Percentiles rank a stretch among this genome's conserved stretches.
phyloP scores from a whole-genome alignment of 2,113 vertebrate species.

The Plotosus lineatus region DNA sequence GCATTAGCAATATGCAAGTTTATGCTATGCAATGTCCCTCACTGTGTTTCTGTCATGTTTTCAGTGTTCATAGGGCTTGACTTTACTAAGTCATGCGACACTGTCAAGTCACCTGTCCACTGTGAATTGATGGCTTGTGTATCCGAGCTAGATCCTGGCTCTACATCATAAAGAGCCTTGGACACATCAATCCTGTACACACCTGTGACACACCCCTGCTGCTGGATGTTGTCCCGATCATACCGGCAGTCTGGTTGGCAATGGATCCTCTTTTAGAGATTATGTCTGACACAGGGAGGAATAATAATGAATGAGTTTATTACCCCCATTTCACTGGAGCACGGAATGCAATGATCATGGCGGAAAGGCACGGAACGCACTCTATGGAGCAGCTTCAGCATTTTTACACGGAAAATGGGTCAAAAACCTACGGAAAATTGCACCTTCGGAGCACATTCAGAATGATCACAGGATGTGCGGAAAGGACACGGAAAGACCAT shows the following conservation, averaged over 20 bases:
- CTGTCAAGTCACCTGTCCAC: conserved; percentile 28
- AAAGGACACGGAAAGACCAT: too few relatives aligned
- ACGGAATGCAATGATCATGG: conserved; percentile 42
- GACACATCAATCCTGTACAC: conserved; percentile 46
- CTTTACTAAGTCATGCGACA: not conserved
- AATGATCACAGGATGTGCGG: too few relatives aligned
- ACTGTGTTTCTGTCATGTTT: conserved; percentile 13
- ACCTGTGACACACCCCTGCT: conserved; percentile 29
- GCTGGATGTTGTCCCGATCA: conserved; percentile 31
- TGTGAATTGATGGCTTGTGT: conserved; percentile 33
- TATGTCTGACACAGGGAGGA: conserved; percentile 19
- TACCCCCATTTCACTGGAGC: too few relatives aligned
- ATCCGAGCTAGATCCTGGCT: conserved; percentile 20
- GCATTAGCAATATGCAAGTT: not conserved
- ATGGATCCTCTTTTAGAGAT: conserved; percentile 23
- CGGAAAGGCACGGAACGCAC: not conserved
- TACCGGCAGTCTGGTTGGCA: conserved; percentile 3
- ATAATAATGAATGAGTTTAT: conserved; percentile 41
- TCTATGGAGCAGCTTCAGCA: too few relatives aligned
- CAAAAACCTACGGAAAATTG: too few relatives aligned
- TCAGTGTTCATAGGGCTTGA: conserved; percentile 2
- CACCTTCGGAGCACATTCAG: too few relatives aligned
- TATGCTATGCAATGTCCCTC: conserved; percentile 11
- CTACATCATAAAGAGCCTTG: conserved; percentile 33
- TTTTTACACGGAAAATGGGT: too few relatives aligned